A percentile compares a stretch with the other conserved stretches of the same genome.
These are phyloP conservation scores for Aphis gossypii DNA, from an alignment of 1,140 invertebrate species.

Conservation along the genomic window DNA sequence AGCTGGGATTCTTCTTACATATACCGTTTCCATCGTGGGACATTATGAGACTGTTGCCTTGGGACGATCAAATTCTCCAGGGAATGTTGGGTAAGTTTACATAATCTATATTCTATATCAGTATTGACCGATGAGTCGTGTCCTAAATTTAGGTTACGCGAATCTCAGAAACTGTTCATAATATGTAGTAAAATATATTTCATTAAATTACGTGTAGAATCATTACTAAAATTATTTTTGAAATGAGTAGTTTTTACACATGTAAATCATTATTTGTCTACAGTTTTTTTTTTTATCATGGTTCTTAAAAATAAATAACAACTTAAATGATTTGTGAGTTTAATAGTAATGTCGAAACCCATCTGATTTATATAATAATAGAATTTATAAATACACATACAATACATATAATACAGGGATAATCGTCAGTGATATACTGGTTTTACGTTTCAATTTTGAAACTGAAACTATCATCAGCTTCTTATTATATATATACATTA, in stretches of 20 bases:
- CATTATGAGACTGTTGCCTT: conserved; percentile 86
- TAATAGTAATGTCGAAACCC: not conserved
- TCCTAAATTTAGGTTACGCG: not conserved
- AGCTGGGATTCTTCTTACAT: conserved; percentile 89
- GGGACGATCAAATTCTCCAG: conserved; percentile 90
- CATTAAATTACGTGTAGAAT: no score
- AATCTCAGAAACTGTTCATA: not conserved
- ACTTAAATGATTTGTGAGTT: not conserved
- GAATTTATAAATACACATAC: not conserved
- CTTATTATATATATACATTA: no score
- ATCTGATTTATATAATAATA: not conserved
- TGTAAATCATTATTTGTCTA: not conserved
- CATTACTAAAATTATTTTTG: no score
- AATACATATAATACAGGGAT: not conserved
- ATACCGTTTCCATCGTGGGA: conserved; percentile 94
- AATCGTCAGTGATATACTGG: not conserved
- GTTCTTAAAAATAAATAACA: not conserved
- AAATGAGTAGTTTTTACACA: not conserved
- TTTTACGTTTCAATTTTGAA: not conserved
- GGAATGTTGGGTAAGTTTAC: conserved; percentile 77
- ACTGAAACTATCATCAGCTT: not conserved
- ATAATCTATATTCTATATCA: not conserved
- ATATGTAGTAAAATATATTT: no score
- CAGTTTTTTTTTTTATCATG: not conserved
- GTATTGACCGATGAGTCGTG: not conserved